phyloP scores from a whole-genome alignment of 2,113 vertebrate species.

The Delphinapterus leucas region DNA sequence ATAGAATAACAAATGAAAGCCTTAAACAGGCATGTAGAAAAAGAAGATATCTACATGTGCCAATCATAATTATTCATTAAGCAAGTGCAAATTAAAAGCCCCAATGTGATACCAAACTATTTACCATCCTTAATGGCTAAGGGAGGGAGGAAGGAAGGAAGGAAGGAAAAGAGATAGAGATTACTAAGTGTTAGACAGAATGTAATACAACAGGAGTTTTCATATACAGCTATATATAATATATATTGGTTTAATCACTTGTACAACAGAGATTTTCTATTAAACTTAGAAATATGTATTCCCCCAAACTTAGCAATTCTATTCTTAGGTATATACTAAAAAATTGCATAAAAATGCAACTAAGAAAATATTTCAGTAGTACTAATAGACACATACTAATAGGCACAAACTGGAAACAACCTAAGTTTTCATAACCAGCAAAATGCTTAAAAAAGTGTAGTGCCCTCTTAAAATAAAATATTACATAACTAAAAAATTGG shows the following conservation, averaged over 20 bases:
- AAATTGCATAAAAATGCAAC: background rate
- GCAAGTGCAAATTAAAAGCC: background rate
- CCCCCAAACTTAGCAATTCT: background rate
- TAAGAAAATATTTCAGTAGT: background rate
- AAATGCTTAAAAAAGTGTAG: background rate
- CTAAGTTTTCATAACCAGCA: fast-evolving
- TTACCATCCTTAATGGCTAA: background rate
- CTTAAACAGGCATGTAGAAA: background rate
- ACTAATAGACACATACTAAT: background rate
- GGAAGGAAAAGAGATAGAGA: background rate
- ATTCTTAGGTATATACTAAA: background rate
- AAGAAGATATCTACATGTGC: background rate
- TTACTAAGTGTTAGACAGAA: background rate
- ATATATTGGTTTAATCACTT: background rate
- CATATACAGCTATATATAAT: background rate
- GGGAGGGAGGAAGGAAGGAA: too few species aligned
- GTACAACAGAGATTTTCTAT: background rate
- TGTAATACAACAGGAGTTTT: background rate
- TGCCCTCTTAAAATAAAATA: background rate
- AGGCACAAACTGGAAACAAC: background rate
- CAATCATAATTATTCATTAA: background rate
- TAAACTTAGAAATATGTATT: background rate
- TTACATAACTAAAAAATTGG: background rate
- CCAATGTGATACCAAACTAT: background rate
- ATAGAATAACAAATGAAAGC: background rate